Conservation (phyloP, 2,888 invertebrate species). For the Agonum fuliginosum region DNA sequence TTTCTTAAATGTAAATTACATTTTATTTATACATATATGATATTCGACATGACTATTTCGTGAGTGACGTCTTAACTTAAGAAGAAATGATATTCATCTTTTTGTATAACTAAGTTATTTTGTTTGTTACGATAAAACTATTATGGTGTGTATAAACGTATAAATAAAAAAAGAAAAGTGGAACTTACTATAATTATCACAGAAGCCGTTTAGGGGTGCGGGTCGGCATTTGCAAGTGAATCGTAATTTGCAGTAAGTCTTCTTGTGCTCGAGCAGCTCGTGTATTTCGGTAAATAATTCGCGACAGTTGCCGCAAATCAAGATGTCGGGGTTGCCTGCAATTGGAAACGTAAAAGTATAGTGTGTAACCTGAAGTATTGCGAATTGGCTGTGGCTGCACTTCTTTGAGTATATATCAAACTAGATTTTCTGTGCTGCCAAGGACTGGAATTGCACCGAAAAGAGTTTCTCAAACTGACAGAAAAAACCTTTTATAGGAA, state of each 20-base stretch:
- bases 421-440: background rate
- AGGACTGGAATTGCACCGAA: background rate
- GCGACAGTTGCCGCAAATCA: conserved; percentile 87
- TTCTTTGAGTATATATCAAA: background rate
- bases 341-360: conserved; percentile 25
- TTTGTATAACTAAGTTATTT: too few species aligned
- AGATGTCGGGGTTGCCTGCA: conserved; percentile 80
- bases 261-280: conserved; percentile 85
- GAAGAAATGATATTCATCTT: too few species aligned
- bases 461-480: background rate
- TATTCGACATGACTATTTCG: too few species aligned
- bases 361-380: conserved; percentile 28
- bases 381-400: conserved; percentile 20
- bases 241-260: conserved; percentile 82
- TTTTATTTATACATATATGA: too few species aligned
- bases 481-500: too few species aligned
- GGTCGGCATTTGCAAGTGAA: conserved; percentile 83
- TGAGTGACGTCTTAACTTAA: too few species aligned
- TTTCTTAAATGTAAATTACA: too few species aligned
- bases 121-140: too few species aligned
- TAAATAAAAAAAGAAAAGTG: background rate
- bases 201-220: conserved; percentile 70
- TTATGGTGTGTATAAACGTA: background rate
- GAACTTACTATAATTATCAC: conserved; percentile 76
- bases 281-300: conserved; percentile 83